phyloP scores from a whole-genome alignment of 2,113 vertebrate species.

The Tychaedon coryphoeus region DNA sequence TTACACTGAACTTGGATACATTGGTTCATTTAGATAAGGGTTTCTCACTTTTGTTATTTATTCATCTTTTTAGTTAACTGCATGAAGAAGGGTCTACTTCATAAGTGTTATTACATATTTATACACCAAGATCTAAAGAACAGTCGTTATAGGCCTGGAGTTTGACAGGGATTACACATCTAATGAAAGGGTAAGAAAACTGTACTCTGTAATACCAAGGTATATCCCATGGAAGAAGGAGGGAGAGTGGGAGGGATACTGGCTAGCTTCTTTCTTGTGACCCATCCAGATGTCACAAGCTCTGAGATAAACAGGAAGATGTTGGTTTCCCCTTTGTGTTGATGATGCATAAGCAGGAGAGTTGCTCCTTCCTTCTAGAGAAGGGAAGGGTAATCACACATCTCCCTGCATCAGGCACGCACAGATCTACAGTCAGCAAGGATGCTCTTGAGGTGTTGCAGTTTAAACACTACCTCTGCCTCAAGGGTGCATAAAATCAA shows the following conservation, averaged over 20 bases:
- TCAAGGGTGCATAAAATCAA: background rate
- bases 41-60: background rate
- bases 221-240: background rate
- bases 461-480: background rate
- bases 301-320: background rate
- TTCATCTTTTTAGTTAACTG: background rate
- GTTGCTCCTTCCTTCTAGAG: background rate
- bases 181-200: background rate
- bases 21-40: rapidly evolving
- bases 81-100: background rate
- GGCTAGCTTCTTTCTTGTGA: background rate
- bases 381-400: background rate
- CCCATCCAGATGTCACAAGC: background rate
- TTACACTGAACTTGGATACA: background rate
- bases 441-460: background rate
- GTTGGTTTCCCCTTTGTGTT: background rate
- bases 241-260: background rate
- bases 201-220: background rate
- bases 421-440: rapidly evolving
- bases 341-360: background rate
- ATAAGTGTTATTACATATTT: background rate
- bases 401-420: rapidly evolving
- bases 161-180: background rate
- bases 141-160: background rate
- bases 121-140: background rate